Conservation (phyloP, 2,888 invertebrate genomes). For the Myopa testacea region DNA sequence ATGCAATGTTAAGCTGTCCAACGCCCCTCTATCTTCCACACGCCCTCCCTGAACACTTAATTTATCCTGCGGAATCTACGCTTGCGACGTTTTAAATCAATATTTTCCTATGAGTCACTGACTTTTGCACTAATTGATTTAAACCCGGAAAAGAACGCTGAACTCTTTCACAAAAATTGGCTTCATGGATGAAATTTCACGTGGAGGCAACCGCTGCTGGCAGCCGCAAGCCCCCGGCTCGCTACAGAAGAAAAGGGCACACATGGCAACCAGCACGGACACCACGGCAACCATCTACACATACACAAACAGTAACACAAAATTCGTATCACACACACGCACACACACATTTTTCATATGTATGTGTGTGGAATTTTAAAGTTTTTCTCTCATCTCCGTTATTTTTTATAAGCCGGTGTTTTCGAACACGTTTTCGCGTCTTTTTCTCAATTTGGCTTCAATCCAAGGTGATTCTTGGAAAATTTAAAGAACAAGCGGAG, state of each 20-base stretch:
- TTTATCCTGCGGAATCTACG: not conserved
- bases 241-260: too few relatives aligned
- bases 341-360: not conserved
- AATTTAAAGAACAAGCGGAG: too few relatives aligned
- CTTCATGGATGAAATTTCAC: not conserved
- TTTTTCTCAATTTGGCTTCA: not conserved
- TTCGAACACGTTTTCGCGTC: not conserved
- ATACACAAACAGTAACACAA: not conserved
- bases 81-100: not conserved
- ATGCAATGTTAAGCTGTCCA: too few relatives aligned
- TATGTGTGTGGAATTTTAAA: not conserved
- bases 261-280: too few relatives aligned
- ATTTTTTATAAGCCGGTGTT: not conserved
- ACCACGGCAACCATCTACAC: too few relatives aligned
- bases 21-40: not conserved
- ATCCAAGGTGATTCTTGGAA: not conserved
- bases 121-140: not conserved
- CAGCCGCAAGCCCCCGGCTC: not conserved
- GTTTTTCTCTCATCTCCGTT: too few relatives aligned
- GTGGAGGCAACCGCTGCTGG: not conserved
- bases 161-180: not conserved
- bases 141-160: not conserved
- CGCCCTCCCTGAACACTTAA: not conserved
- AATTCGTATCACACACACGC: too few relatives aligned
- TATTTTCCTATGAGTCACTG: not conserved